Conservation (phyloP, 2,113 vertebrate species). For the Hipposideros armiger region DNA sequence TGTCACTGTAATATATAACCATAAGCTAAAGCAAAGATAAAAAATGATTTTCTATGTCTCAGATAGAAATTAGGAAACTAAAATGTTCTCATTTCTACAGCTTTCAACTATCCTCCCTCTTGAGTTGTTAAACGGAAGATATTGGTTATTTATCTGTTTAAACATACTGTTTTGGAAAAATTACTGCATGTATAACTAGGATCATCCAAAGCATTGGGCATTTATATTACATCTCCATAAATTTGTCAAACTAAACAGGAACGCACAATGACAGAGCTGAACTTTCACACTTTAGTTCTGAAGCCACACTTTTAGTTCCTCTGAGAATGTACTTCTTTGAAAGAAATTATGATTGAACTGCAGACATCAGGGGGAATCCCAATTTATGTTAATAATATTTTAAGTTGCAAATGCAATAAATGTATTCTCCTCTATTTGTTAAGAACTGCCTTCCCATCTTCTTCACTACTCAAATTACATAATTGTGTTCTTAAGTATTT, state of each 20-base stretch:
- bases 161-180: background rate
- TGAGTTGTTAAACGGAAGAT: background rate
- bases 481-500: background rate
- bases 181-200: background rate
- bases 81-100: background rate
- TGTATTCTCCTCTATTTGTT: background rate
- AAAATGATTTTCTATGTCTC: background rate
- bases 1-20: background rate
- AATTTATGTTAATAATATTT: background rate
- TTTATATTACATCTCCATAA: background rate
- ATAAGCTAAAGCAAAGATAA: background rate
- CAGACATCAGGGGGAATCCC: background rate
- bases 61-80: background rate
- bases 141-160: background rate
- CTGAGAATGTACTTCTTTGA: background rate
- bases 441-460: background rate
- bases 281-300: slow-evolving; percentile 1
- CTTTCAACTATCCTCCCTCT: background rate
- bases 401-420: background rate
- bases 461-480: background rate
- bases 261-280: background rate
- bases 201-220: background rate
- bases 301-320: background rate
- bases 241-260: background rate
- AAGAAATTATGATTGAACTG: slow-evolving; percentile 37